Base-by-base conservation (phyloP, 2,113 vertebrate species). In the Amblyornis subalaris region DNA sequence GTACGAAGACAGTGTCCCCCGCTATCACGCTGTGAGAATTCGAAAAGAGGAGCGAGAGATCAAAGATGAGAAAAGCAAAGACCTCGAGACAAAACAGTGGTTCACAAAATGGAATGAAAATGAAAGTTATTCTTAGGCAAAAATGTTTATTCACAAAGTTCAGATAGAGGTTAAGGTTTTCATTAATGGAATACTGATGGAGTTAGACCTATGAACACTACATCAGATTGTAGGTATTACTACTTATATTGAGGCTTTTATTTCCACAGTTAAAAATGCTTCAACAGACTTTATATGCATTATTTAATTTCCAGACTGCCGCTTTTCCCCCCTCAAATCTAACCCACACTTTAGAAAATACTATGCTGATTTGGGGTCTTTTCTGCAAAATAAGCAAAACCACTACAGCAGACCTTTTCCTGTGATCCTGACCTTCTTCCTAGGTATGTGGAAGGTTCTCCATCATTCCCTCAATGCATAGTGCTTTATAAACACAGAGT, bases 21-120 rank as follows among this genome's bases (percentile, higher is more conserved):
- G 97, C 88, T 99, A 99, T 97, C 98, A 99, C 22, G 99, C 99
- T 17, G 99, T 99, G 86, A 98, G 99, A 91, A 99, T 99, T 91
- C 98, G 98, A 22, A 99, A 99, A 96, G 98, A 99, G 95, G 98
- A 98, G 36, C 97, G 97, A 10, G 98, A 98, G 75, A 97, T 98
- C 88, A 98, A 98, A 87, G 98, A 98, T 6, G 98, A 97, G 72
- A 98, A 98, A 76, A 89, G 95, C 26, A 98, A 96, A 76, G 98
- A 98, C 83, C 96, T 96, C 54, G 98, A 98, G 81, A 99, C 98
- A 95, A 99, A 99, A 96, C 98, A 98, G 86, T 99, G 99, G 99
- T 97, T 99, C 98, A 99, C 98, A 28, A 98, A 98, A 69, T 99
- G 99, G 99, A 98, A 97, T 47, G 98, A 99, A 96, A 98, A 98